Evolutionary conservation across 2,113 vertebrate species (phyloP).

Genomic region (Cnemophilus loriae): DNA sequence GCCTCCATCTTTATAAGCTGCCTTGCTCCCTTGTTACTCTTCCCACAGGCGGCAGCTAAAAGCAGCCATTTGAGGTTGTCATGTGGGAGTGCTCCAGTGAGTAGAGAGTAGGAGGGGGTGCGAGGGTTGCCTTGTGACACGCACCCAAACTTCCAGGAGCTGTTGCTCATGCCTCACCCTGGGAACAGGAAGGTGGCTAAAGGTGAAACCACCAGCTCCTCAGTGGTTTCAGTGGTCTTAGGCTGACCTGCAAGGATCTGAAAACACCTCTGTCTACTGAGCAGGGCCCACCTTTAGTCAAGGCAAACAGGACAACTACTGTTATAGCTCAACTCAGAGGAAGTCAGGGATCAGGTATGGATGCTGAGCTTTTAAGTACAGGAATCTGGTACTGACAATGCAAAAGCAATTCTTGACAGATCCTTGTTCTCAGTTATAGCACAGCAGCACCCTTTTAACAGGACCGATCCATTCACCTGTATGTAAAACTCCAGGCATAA

Average conservation of each 20-base stretch:
- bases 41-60: background rate
- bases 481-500: background rate
- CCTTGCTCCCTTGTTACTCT: background rate
- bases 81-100: background rate
- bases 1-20: background rate
- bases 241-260: background rate
- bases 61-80: background rate
- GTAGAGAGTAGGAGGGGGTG: background rate
- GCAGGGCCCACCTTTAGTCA: accelerated
- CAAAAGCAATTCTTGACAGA: background rate
- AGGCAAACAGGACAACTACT: background rate
- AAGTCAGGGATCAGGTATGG: background rate
- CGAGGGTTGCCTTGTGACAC: accelerated
- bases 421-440: background rate
- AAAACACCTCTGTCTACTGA: background rate
- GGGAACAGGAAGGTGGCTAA: background rate
- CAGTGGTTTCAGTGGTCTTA: background rate
- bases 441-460: background rate
- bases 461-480: background rate
- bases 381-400: background rate
- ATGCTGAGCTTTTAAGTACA: background rate
- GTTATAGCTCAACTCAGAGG: background rate
- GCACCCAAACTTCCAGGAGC: background rate
- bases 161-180: accelerated
- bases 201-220: background rate